phyloP scores from a whole-genome alignment of 2,113 vertebrate genomes.

The Rhinopomastus cyanomelas region DNA sequence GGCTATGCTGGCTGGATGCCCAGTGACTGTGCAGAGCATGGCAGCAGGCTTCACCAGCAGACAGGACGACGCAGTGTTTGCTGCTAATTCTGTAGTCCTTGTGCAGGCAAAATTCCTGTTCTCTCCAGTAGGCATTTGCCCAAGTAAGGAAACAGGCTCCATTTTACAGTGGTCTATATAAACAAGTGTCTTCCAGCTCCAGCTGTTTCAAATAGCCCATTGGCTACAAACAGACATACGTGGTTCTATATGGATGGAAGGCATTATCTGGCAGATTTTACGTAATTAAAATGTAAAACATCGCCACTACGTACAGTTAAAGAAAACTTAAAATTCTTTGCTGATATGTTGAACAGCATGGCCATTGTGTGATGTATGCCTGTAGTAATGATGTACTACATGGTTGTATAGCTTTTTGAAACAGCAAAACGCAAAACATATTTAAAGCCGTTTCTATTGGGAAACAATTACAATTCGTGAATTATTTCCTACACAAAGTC shows the following conservation, averaged over 20 bases:
- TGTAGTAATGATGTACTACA: slow-evolving; percentile 23
- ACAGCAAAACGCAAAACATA: slow-evolving; percentile 39
- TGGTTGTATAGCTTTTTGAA: slow-evolving; percentile 36
- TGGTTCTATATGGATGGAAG: not conserved
- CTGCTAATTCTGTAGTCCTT: not conserved
- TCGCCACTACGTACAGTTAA: not conserved
- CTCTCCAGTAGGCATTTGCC: slow-evolving; percentile 2
- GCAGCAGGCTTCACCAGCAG: slow-evolving; percentile 8
- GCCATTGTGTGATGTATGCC: not conserved
- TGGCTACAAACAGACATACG: not conserved
- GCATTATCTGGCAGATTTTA: slow-evolving; percentile 9
- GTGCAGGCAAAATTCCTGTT: slow-evolving; percentile 21
- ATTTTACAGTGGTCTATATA: not conserved
- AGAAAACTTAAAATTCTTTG: slow-evolving; percentile 4
- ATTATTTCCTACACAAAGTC: slow-evolving; percentile 67
- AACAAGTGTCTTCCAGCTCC: not conserved
- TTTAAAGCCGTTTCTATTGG: slow-evolving; percentile 46
- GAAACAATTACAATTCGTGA: slow-evolving; percentile 56
- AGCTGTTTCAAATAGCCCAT: not conserved
- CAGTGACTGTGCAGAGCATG: not conserved
- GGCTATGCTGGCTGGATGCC: slow-evolving; percentile 28
- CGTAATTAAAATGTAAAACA: slow-evolving; percentile 1
- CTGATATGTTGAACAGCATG: slow-evolving; percentile 13
- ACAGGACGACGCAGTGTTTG: not conserved
- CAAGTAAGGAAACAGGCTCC: not conserved